These are phyloP conservation scores for Heliconius congener DNA, from an alignment of 1,140 invertebrate genomes.

Conservation along the genomic window DNA sequence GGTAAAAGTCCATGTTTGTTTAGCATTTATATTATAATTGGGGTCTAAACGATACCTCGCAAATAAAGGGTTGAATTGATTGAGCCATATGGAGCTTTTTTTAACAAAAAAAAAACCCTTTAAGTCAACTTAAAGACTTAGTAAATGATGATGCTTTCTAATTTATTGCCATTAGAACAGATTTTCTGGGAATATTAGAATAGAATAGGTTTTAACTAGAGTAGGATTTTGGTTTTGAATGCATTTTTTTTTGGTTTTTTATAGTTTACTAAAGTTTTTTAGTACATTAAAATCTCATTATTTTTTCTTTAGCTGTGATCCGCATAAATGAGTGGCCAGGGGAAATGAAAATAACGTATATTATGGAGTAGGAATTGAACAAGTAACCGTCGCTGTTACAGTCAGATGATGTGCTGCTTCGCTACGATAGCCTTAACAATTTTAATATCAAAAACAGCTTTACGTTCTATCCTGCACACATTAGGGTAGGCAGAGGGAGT, in stretches of 20 bases:
- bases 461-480: no score
- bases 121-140: constrained; percentile 5
- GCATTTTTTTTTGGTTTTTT: background rate
- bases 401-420: no score
- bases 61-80: constrained; percentile 20
- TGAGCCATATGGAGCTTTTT: constrained; percentile 19
- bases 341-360: no score
- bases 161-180: constrained; percentile 10
- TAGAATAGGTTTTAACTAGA: background rate
- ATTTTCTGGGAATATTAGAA: background rate
- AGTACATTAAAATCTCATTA: background rate
- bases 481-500: no score
- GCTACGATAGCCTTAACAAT: no score
- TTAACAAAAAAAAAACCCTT: background rate
- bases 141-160: constrained; percentile 19
- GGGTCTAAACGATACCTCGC: constrained; percentile 19
- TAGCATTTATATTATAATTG: constrained; percentile 19
- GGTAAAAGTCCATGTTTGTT: constrained; percentile 13
- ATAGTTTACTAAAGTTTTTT: background rate
- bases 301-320: background rate
- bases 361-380: no score
- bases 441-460: no score
- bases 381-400: no score
- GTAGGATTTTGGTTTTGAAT: background rate
- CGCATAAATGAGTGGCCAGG: no score